A percentile compares a stretch with the other conserved stretches of the same genome.
Evolutionary conservation across 2,797 vertebrate species (phyloP).

Genomic region (Allobates femoralis): DNA sequence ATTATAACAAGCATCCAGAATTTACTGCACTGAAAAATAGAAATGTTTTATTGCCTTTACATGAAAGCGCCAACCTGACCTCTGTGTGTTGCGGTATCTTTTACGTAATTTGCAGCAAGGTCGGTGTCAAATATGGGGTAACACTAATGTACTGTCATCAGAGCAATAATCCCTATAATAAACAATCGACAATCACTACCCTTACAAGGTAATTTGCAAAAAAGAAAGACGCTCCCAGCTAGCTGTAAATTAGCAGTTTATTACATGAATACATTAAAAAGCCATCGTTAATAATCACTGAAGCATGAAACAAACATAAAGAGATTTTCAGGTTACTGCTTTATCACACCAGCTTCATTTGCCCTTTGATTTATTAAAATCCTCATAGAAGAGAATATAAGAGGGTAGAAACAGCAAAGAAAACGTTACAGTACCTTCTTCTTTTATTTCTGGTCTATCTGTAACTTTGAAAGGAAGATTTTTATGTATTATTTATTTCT

Average conservation of each 20-base stretch:
- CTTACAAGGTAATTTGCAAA: slow-evolving; percentile 44
- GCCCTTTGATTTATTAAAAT: slow-evolving; percentile 68
- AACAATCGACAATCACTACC: slow-evolving; percentile 60
- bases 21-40: not conserved
- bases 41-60: not conserved
- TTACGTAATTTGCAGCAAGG: slow-evolving; percentile 42
- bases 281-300: slow-evolving; percentile 67
- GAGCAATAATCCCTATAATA: slow-evolving; percentile 38
- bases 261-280: slow-evolving; percentile 66
- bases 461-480: not conserved
- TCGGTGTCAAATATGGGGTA: slow-evolving; percentile 43
- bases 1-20: not conserved
- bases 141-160: slow-evolving; percentile 49
- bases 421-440: not conserved
- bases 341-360: slow-evolving; percentile 65
- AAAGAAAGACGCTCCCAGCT: slow-evolving; percentile 56
- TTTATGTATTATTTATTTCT: not conserved
- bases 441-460: not conserved
- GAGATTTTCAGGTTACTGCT: slow-evolving; percentile 68
- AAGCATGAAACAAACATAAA: slow-evolving; percentile 64
- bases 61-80: not conserved
- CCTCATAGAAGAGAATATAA: slow-evolving; percentile 63
- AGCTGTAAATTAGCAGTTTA: slow-evolving; percentile 65
- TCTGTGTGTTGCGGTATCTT: slow-evolving; percentile 18
- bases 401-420: slow-evolving; percentile 1